Base-by-base conservation (phyloP, 2,888 invertebrate species). In the Temnothorax rugatulus region DNA sequence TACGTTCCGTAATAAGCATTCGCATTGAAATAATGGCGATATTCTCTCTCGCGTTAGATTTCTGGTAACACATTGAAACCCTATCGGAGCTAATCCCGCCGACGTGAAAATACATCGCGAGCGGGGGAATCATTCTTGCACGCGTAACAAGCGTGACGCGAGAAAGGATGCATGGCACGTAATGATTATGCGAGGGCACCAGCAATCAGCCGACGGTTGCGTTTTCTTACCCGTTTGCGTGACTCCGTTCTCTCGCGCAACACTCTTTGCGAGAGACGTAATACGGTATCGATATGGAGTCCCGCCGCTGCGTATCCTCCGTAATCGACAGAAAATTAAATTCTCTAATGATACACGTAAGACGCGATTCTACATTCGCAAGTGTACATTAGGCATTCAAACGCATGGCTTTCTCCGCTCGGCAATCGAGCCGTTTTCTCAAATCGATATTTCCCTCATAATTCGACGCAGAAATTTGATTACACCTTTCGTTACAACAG, bases 131-230 rank as follows among this genome's bases (percentile, higher is more conserved):
- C 88, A 90, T 81, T 61, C 34, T 89, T 88, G 87, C 88, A 84
- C 87, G 85, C 87, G 87, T 89, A 91, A 92, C 90, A 86, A 92
- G 89, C 88, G 86, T 89, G 89, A 90, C 90, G 86, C 90, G 83
- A 84, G 89, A 81, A 38, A 91, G 91, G 91, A 91, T 90, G 88
- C 83, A 88, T 34, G 73, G 73, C 69, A 73, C 34, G 87, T 91
- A 91, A 92, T 91, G 90, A 91, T 91, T 89, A 88, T 85, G 88
- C 89, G 88, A 84, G 73, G 47, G 47, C 73, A 81, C 47, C 47
- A 18, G 79, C 79, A 81, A 73, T 73, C 79, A 73, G 25, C 21
- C 77, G 59, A 59, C 57, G 47, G 41, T 59, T 81, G 79, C 73
- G 73, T 73, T 41, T 73, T 81, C 73, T 59, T 81, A 41, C 47